Conservation (phyloP, 2,113 vertebrate genomes). For the Xenopus borealis region DNA sequence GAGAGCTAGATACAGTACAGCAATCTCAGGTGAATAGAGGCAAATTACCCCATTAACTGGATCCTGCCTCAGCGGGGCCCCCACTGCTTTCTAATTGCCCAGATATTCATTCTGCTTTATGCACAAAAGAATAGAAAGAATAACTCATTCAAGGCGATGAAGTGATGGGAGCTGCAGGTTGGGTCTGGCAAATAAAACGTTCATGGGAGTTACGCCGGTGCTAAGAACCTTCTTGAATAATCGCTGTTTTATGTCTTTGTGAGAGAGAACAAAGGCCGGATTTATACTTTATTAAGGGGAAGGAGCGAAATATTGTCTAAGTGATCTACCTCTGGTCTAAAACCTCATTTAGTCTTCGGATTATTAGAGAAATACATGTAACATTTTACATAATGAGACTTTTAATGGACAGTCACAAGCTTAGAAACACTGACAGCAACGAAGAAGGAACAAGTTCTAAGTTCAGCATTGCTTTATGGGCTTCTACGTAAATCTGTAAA, state of each 20-base stretch:
- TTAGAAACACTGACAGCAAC: too few species aligned
- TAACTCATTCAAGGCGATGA: neutral
- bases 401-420: neutral
- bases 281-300: neutral
- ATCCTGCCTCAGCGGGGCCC: slow-evolving; percentile 10
- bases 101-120: slow-evolving; percentile 35
- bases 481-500: neutral
- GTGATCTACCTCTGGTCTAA: neutral
- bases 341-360: neutral
- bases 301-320: neutral
- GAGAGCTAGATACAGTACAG: neutral
- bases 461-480: neutral
- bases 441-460: too few species aligned
- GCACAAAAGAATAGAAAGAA: slow-evolving; percentile 11
- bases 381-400: neutral
- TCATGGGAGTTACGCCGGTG: neutral
- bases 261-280: slow-evolving; percentile 7
- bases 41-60: slow-evolving; percentile 25
- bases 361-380: neutral
- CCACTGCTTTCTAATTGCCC: slow-evolving; percentile 9
- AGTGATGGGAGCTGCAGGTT: neutral
- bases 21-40: slow-evolving; percentile 32
- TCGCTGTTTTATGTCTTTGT: neutral
- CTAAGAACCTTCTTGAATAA: neutral
- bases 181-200: neutral